Evolutionary conservation across 2,888 invertebrate species (phyloP).

Genomic region (Cataglyphis altisquamis): DNA sequence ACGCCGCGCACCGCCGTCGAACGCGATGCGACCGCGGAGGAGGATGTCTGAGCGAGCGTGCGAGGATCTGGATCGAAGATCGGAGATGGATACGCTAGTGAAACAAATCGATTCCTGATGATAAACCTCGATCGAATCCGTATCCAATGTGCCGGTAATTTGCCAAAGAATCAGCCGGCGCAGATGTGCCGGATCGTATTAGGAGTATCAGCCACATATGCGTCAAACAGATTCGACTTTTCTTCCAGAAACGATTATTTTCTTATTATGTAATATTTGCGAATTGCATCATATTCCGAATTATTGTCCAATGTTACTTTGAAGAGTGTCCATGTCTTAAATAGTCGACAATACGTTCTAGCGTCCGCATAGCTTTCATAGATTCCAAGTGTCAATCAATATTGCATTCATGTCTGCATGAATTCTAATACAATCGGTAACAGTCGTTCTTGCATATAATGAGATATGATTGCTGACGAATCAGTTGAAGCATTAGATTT

Average conservation of each 20-base stretch:
- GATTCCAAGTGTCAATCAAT: slow-evolving; percentile 31
- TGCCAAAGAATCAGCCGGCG: slow-evolving; percentile 68
- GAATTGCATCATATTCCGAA: slow-evolving; percentile 26
- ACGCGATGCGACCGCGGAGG: slow-evolving; percentile 31
- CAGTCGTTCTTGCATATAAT: slow-evolving; percentile 12
- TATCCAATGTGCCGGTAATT: slow-evolving; percentile 68
- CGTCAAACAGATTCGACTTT: slow-evolving; percentile 24
- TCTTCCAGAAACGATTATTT: slow-evolving; percentile 12
- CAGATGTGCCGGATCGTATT: slow-evolving; percentile 54
- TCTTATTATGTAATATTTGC: neutral
- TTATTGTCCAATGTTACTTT: slow-evolving; percentile 19
- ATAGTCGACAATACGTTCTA: slow-evolving; percentile 19
- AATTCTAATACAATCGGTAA: slow-evolving; percentile 29
- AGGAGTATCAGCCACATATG: slow-evolving; percentile 56
- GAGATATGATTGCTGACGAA: slow-evolving; percentile 24
- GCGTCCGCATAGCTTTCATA: slow-evolving; percentile 20
- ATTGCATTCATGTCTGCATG: slow-evolving; percentile 10
- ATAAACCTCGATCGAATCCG: slow-evolving; percentile 67
- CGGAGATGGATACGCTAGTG: slow-evolving; percentile 44
- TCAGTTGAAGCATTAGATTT: slow-evolving; percentile 3
- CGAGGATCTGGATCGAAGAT: slow-evolving; percentile 67
- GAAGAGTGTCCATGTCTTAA: neutral
- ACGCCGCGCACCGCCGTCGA: slow-evolving; percentile 39
- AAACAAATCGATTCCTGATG: slow-evolving; percentile 72
- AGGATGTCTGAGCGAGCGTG: slow-evolving; percentile 12